Conservation (phyloP, 2,113 vertebrate species). For the Chlorocebus sabaeus region DNA sequence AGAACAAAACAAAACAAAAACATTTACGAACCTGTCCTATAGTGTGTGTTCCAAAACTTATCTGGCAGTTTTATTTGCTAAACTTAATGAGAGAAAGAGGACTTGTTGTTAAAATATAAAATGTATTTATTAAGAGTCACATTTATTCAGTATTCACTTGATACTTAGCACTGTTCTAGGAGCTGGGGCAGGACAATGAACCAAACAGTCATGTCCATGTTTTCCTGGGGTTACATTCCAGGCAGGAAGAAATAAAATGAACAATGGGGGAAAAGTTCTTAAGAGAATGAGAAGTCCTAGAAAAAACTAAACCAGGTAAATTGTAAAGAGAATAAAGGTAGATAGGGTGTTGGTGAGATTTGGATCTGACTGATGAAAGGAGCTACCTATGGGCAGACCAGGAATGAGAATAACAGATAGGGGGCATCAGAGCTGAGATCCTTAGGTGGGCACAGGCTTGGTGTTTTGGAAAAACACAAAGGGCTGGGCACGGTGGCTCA, state of each 20-base stretch:
- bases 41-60: background rate
- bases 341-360: accelerated
- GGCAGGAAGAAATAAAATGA: background rate
- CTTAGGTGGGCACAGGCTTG: accelerated
- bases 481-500: too few relatives aligned
- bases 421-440: accelerated
- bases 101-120: background rate
- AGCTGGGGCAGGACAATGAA: background rate
- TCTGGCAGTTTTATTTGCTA: background rate
- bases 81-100: background rate
- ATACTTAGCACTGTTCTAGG: background rate
- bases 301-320: background rate
- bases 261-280: background rate
- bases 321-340: background rate
- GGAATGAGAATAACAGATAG: background rate
- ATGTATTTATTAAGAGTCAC: background rate
- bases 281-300: accelerated
- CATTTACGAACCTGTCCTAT: background rate
- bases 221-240: background rate
- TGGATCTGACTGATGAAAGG: background rate
- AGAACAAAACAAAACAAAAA: background rate
- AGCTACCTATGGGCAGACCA: too few relatives aligned
- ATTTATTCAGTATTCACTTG: background rate
- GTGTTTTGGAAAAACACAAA: background rate
- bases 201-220: accelerated